These are phyloP conservation scores for Ciconia nigra DNA, from an alignment of 2,797 vertebrate genomes.

Conservation along the genomic window DNA sequence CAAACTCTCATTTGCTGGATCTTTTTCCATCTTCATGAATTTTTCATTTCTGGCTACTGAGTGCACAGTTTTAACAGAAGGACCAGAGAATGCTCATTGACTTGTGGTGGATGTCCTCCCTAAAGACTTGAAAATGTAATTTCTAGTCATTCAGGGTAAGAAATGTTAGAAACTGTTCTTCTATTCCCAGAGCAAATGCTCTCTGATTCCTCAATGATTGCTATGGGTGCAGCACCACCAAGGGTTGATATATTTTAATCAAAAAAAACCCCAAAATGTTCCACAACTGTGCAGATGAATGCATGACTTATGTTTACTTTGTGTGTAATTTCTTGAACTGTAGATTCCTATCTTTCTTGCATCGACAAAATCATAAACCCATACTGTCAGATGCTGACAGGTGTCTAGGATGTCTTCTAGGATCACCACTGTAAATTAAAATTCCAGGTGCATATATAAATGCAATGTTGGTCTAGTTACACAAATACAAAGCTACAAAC, in stretches of 20 bases:
- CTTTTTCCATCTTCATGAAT: background rate
- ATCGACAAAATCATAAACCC: background rate
- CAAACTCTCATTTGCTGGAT: background rate
- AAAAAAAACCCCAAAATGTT: background rate
- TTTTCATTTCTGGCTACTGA: background rate
- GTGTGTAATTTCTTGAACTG: background rate
- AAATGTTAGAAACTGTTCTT: background rate
- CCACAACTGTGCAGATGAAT: background rate
- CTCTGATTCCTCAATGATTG: background rate
- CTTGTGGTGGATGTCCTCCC: background rate
- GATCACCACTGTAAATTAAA: background rate
- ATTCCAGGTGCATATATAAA: background rate
- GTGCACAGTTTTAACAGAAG: background rate
- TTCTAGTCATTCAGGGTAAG: background rate
- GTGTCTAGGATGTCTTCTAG: background rate
- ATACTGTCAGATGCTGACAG: background rate
- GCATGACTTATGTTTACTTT: background rate
- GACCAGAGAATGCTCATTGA: background rate
- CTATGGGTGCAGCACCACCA: background rate
- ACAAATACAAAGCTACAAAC: background rate
- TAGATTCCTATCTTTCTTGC: background rate
- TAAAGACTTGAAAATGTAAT: background rate
- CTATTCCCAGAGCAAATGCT: background rate
- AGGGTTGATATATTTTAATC: background rate
- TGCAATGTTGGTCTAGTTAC: background rate